Evolutionary conservation across 2,113 vertebrate genomes (phyloP).

Genomic region (Actenoides lindsayi): DNA sequence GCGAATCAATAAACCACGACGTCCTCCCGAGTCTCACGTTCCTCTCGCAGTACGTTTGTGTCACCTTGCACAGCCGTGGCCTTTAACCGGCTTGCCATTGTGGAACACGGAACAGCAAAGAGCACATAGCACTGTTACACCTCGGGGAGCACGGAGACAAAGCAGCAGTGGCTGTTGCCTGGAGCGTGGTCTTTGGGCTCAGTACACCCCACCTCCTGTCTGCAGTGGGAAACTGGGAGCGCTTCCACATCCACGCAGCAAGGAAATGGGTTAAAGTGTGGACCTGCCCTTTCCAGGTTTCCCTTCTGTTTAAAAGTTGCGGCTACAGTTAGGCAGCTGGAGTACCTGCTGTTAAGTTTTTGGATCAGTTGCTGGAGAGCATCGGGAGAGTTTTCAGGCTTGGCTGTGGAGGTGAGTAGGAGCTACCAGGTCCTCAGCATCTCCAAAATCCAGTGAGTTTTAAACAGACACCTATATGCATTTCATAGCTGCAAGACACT

Average conservation of each 20-base stretch:
- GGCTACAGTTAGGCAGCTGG: background rate
- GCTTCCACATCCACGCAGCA: background rate
- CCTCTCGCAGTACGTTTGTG: background rate
- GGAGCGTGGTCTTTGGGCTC: background rate
- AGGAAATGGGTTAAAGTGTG: background rate
- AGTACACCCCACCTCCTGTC: background rate
- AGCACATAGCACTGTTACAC: background rate
- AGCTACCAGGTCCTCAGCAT: background rate
- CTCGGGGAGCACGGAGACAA: accelerated
- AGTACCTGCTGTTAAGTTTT: background rate
- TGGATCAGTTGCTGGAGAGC: background rate
- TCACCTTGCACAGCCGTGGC: background rate
- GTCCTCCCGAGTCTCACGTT: background rate
- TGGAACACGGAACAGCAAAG: background rate
- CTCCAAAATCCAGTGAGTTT: background rate
- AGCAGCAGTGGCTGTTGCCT: background rate
- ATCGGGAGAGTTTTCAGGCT: background rate
- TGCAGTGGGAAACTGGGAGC: background rate
- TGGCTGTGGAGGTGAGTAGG: background rate
- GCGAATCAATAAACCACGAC: background rate
- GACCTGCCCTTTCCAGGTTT: background rate
- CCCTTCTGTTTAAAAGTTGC: background rate
- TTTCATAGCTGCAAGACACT: background rate
- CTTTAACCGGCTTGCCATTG: background rate
- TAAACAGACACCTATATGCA: background rate